A percentile compares a stretch with the other conserved stretches of the same genome.
Conservation (phyloP, 2,888 invertebrate genomes). For the Galerucella calmariensis region DNA sequence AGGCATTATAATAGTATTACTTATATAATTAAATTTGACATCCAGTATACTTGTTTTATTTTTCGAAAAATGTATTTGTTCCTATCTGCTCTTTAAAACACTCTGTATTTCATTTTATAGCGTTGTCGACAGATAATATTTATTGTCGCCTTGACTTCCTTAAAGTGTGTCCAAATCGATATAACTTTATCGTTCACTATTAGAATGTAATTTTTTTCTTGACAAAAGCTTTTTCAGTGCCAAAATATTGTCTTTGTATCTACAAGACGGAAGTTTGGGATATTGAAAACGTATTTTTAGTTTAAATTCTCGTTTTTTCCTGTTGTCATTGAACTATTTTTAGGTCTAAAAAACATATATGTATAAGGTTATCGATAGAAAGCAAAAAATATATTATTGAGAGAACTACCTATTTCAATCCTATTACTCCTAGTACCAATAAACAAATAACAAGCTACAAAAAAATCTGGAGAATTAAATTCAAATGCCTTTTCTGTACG, state of each 20-base stretch:
- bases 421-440: no score
- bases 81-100: no score
- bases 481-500: no score
- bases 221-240: neutral
- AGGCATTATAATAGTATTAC: no score
- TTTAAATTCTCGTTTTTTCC: neutral
- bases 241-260: neutral
- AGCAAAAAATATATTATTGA: no score
- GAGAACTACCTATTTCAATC: no score
- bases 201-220: constrained; percentile 1
- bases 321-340: neutral
- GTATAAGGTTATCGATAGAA: neutral
- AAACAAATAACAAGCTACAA: no score
- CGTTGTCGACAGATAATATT: neutral
- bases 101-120: neutral
- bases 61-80: no score
- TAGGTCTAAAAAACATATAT: neutral
- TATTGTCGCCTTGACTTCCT: neutral
- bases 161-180: constrained; percentile 1
- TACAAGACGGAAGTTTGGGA: neutral
- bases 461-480: no score
- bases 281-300: neutral
- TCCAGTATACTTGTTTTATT: no score
- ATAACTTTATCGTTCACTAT: neutral
- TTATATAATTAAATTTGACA: no score